phyloP scores from a whole-genome alignment of 2,113 vertebrate genomes.

The Hiodon alosoides region DNA sequence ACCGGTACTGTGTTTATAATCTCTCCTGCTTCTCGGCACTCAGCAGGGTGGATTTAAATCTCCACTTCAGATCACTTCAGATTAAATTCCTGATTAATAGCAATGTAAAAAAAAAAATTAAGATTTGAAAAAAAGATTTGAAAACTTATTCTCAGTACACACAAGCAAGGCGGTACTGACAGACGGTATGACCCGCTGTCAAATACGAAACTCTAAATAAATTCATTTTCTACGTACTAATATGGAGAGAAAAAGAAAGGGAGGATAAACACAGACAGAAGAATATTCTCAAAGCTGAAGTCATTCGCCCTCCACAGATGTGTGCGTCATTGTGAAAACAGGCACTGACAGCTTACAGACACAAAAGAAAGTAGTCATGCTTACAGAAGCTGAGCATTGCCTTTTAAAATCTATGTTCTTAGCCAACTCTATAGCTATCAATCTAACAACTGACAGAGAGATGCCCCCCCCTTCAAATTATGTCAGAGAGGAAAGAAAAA shows the following conservation, averaged over 20 bases:
- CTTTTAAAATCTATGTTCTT: conserved; percentile 3
- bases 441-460: conserved; percentile 12
- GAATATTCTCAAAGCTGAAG: conserved; percentile 22
- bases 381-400: conserved; percentile 4
- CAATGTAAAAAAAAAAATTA: background rate
- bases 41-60: background rate
- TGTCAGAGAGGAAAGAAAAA: background rate
- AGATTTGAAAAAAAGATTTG: background rate
- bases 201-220: conserved; percentile 23
- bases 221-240: conserved; percentile 5
- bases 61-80: background rate
- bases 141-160: background rate
- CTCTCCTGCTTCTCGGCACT: background rate
- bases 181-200: background rate
- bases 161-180: background rate
- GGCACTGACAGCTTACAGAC: conserved; percentile 27
- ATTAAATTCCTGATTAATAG: too few relatives aligned
- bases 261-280: conserved; percentile 2
- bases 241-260: background rate
- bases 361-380: conserved; percentile 25
- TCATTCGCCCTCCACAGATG: conserved; percentile 18
- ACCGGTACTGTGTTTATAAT: background rate
- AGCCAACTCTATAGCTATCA: conserved; percentile 17
- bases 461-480: conserved; percentile 1
- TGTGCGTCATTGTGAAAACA: conserved; percentile 29